Percentiles rank a stretch among this genome's conserved stretches.
Evolutionary conservation across 2,888 invertebrate species (phyloP).

Genomic region (Saturnia japonica): DNA sequence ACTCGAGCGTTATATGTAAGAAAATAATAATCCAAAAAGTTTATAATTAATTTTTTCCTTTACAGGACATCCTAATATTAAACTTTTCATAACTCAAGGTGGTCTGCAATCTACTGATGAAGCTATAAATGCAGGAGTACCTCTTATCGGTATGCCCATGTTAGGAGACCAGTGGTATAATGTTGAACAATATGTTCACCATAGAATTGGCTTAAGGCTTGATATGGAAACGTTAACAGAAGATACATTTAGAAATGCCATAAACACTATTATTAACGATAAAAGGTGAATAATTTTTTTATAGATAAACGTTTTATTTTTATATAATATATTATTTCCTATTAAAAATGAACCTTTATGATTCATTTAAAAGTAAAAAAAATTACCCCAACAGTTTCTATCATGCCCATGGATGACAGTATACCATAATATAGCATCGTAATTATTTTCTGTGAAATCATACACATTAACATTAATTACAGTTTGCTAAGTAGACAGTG

Average conservation of each 20-base stretch:
- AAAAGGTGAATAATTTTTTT: conserved; percentile 31
- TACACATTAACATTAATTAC: no score
- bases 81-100: conserved; percentile 67
- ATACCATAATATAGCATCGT: no score
- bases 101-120: conserved; percentile 68
- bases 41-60: conserved; percentile 18
- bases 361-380: no score
- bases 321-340: no score
- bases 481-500: no score
- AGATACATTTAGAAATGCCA: conserved; percentile 36
- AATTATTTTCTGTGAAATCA: no score
- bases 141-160: conserved; percentile 60
- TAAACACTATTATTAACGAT: conserved; percentile 38
- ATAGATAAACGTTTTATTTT: neutral
- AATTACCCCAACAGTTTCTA: no score
- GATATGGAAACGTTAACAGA: conserved; percentile 39
- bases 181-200: conserved; percentile 41
- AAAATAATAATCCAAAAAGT: neutral
- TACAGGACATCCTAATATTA: conserved; percentile 64
- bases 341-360: no score
- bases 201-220: conserved; percentile 39
- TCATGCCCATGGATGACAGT: no score
- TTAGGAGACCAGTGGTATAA: conserved; percentile 62
- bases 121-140: conserved; percentile 56
- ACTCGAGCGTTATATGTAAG: neutral